Conservation (phyloP, 2,797 vertebrate genomes). For the Urophycis tenuis region DNA sequence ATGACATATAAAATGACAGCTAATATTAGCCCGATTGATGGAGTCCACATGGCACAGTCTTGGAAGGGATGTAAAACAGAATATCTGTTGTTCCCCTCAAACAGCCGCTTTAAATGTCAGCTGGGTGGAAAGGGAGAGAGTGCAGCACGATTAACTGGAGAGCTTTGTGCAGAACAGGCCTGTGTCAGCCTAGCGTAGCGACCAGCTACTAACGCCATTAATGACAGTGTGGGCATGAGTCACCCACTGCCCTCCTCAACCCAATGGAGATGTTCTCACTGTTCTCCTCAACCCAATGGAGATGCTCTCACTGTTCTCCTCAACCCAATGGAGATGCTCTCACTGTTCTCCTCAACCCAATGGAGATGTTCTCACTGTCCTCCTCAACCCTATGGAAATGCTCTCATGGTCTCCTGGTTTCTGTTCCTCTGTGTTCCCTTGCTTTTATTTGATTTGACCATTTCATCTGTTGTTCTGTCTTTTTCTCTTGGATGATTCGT, state of each 20-base stretch:
- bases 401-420: not conserved
- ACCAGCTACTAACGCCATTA: not conserved
- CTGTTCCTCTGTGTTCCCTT: not conserved
- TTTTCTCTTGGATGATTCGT: not conserved
- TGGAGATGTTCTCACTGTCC: conserved; percentile 6
- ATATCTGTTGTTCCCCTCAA: not conserved
- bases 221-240: not conserved
- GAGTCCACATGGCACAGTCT: not conserved
- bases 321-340: too few species aligned
- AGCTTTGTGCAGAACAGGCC: not conserved
- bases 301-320: not conserved
- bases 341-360: not conserved
- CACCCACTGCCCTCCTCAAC: not conserved
- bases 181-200: not conserved
- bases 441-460: not conserved
- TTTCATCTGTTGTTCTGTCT: not conserved
- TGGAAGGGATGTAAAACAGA: not conserved
- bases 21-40: not conserved
- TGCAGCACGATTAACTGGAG: not conserved
- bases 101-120: not conserved
- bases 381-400: not conserved
- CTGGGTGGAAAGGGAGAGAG: not conserved
- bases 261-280: not conserved
- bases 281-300: not conserved
- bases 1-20: not conserved